Percentiles rank a stretch among this genome's conserved stretches.
Evolutionary conservation across 2,888 invertebrate species (phyloP).

Genomic region (Entomobrya proxima): DNA sequence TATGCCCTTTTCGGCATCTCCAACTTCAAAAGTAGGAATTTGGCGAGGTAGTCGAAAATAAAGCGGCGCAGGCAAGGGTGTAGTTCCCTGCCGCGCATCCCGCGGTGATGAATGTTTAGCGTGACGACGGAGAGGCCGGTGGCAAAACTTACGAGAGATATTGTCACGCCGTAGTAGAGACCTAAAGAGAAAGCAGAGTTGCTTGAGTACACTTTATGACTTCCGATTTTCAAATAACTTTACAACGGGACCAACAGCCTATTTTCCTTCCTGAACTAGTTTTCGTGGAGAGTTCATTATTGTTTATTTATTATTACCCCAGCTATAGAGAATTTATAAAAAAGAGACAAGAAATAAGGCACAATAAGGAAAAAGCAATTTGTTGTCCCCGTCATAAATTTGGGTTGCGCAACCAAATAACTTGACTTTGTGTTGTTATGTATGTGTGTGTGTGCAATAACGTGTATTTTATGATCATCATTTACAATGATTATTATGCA

Average conservation of each 20-base stretch:
- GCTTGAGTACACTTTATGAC: conserved; percentile 12
- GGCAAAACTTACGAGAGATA: conserved; percentile 78
- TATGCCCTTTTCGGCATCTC: conserved; percentile 73
- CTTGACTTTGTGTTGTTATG: no score
- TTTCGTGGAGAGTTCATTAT: background rate
- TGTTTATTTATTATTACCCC: background rate
- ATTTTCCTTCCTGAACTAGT: background rate
- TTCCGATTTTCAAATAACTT: background rate
- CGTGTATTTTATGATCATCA: conserved; percentile 6
- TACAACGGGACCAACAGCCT: background rate
- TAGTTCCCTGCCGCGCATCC: conserved; percentile 78
- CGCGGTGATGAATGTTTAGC: conserved; percentile 79
- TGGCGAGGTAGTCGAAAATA: conserved; percentile 78
- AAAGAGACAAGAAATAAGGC: background rate
- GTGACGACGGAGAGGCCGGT: conserved; percentile 78
- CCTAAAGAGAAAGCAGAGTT: conserved; percentile 76
- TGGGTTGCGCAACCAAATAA: background rate
- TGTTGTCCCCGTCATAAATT: conserved; percentile 7
- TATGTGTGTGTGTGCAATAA: background rate
- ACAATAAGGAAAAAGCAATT: conserved; percentile 8
- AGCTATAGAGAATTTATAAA: background rate
- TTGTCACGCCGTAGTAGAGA: conserved; percentile 81
- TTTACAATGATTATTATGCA: conserved; percentile 24
- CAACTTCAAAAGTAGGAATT: conserved; percentile 76
- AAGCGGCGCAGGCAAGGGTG: conserved; percentile 77